Base-by-base conservation (phyloP, 2,797 vertebrate genomes). In the Chaenodraco wilsoni region DNA sequence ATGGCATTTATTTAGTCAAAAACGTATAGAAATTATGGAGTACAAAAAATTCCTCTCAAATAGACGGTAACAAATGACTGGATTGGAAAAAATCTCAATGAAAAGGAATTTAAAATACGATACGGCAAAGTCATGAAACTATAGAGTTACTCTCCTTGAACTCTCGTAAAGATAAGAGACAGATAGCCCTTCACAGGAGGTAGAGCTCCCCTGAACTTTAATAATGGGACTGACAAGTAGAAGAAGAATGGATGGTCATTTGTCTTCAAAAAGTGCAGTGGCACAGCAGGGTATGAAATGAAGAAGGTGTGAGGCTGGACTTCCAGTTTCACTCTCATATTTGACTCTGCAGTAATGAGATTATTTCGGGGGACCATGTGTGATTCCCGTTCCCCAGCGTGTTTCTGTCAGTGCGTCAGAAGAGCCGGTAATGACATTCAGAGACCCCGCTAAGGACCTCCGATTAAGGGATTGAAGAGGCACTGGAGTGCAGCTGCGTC, bases 371-470 rank as follows among this genome's bases (percentile, higher is more conserved):
- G 45, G 31, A 44, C 27, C 46, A 61, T 1, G 7, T 85, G 85
- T 86, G 86, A 84, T 80, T 86, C 78, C 60, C 57, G 54, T 60
- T 76, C 46, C 85, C 81, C 89, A 86, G 89, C 86, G 84, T 87
- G 88, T 83, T 84, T 84, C 85, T 73, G 76, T 89, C 82, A 84
- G 73, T 41, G 69, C 54, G 67, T 82, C 84, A 71, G 71, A 86
- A 69, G 80, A 85, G 76, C 72, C 50, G 8, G 74, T 88, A 89
- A 91, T 91, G 90, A 84, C 85, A 90, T 91, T 89, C 83, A 81
- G 87, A 76, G 31, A 76, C 72, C 74, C 74, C 1, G 62, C 82
- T 85, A 90, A 90, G 87, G 88, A 87, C 79, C 43, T 16, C 37
- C 66, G 77, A 88, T 91, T 89, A 89, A 77, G 69, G 77, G 68